phyloP scores from a whole-genome alignment of 1,140 invertebrate genomes.

The Panulirus ornatus region DNA sequence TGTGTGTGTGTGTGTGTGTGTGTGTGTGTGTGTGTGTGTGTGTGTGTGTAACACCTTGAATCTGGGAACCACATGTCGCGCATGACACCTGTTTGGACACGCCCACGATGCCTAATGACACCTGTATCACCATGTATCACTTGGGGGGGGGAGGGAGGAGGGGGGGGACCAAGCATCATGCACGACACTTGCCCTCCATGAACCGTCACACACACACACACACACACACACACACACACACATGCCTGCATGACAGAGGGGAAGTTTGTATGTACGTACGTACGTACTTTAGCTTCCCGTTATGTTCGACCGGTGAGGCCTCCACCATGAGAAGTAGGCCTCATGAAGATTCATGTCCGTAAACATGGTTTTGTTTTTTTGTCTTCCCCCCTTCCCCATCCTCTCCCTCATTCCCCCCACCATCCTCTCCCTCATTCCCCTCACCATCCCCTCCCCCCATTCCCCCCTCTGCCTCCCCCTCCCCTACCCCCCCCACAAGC shows the following conservation, averaged over 20 bases:
- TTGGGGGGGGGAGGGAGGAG: neutral
- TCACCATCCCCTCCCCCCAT: too few species aligned
- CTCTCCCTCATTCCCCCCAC: too few species aligned
- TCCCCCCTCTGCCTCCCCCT: neutral
- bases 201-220: neutral
- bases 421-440: neutral
- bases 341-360: too few species aligned
- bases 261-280: neutral
- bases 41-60: too few species aligned
- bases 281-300: neutral
- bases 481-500: neutral
- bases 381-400: neutral
- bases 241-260: neutral
- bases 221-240: slow-evolving; percentile 7
- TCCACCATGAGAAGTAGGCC: too few species aligned
- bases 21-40: slow-evolving; percentile 7
- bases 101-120: too few species aligned
- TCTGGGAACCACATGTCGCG: too few species aligned
- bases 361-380: neutral
- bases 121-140: neutral
- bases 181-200: neutral
- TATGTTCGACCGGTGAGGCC: neutral
- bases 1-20: slow-evolving; percentile 23
- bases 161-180: neutral
- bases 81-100: too few species aligned